phyloP scores from a whole-genome alignment of 2,797 vertebrate species.

The Hemibagrus guttatus region DNA sequence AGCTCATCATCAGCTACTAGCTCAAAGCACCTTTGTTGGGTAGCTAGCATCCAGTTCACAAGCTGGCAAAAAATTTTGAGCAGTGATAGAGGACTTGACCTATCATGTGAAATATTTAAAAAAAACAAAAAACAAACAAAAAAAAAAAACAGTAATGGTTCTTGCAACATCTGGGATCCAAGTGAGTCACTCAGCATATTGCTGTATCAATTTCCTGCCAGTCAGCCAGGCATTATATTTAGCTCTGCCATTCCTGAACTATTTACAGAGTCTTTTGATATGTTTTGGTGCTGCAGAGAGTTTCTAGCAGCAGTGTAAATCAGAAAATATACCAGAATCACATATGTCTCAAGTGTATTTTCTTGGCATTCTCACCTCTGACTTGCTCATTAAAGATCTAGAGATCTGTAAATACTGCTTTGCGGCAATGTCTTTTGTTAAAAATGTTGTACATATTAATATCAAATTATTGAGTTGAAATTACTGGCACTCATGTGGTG shows the following conservation, averaged over 20 bases:
- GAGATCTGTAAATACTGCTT: neutral
- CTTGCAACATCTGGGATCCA: constrained; percentile 4
- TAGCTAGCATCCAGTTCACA: neutral
- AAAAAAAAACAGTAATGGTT: neutral
- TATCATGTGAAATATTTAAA: neutral
- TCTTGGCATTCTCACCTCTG: no score
- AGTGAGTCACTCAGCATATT: constrained; percentile 4
- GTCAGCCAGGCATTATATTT: neutral
- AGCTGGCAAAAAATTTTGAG: neutral
- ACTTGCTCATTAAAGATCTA: neutral
- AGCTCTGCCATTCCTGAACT: neutral
- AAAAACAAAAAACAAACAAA: no score
- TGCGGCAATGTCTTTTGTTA: neutral
- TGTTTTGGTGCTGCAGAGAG: neutral
- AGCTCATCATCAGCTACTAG: neutral
- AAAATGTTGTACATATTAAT: neutral
- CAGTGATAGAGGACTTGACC: neutral
- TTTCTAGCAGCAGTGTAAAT: neutral
- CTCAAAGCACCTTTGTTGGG: neutral
- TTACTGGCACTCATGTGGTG: neutral
- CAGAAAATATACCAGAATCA: neutral
- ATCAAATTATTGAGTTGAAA: neutral
- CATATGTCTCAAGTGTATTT: neutral
- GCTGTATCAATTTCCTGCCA: neutral
- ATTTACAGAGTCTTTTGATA: neutral